phyloP scores from a whole-genome alignment of 2,113 vertebrate species.

The Empidonax traillii region DNA sequence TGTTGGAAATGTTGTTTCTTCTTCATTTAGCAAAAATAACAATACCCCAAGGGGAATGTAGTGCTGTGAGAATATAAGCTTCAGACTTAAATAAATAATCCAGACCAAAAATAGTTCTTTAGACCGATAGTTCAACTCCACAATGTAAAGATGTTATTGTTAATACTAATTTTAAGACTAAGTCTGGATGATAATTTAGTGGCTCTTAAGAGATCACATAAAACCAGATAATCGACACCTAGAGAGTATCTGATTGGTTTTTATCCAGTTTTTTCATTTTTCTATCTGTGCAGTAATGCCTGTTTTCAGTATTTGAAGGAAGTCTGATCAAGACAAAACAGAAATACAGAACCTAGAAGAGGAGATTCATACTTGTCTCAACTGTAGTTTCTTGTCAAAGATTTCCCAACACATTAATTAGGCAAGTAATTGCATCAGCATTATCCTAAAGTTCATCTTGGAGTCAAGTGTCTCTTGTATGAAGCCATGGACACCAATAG shows the following conservation, averaged over 20 bases:
- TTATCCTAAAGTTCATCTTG: background rate
- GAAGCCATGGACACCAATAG: background rate
- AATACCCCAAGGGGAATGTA: conserved; percentile 42
- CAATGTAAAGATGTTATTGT: background rate
- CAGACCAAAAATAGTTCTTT: background rate
- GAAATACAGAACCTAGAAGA: background rate
- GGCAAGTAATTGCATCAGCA: background rate
- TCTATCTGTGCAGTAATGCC: background rate
- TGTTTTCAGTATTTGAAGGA: background rate
- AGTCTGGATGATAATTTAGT: background rate
- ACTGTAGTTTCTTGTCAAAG: background rate
- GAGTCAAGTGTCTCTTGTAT: background rate
- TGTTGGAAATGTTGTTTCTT: conserved; percentile 59
- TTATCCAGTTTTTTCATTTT: background rate
- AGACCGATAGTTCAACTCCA: background rate
- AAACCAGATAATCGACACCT: background rate
- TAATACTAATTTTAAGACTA: background rate
- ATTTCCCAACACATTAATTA: background rate
- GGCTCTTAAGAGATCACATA: background rate
- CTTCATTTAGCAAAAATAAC: conserved; percentile 68
- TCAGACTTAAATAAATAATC: conserved; percentile 53
- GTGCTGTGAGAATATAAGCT: background rate
- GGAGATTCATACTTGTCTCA: background rate
- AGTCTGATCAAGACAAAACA: background rate
- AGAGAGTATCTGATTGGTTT: background rate